phyloP scores from a whole-genome alignment of 2,797 vertebrate species.

The Characodon lateralis region DNA sequence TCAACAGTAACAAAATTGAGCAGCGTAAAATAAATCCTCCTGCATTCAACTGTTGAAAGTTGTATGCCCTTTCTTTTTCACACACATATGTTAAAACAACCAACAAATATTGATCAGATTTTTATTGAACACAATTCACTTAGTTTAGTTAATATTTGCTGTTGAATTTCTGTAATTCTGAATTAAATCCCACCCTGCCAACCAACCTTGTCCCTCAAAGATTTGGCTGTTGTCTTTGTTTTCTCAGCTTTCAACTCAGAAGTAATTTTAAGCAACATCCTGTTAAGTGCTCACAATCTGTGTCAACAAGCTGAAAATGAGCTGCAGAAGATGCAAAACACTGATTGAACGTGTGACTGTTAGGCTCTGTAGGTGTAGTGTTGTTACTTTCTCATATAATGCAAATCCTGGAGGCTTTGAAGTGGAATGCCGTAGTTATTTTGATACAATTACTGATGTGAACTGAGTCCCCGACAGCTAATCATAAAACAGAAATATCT shows the following conservation, averaged over 20 bases:
- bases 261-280: background rate
- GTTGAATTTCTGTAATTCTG: background rate
- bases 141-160: background rate
- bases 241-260: background rate
- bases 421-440: background rate
- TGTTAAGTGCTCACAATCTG: background rate
- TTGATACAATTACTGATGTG: background rate
- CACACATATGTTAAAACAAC: background rate
- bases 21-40: background rate
- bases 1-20: background rate
- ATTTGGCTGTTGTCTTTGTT: background rate
- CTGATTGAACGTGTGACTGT: constrained; percentile 1
- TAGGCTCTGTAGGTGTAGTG: background rate
- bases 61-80: background rate
- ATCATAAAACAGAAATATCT: constrained; percentile 15
- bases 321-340: background rate
- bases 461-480: background rate
- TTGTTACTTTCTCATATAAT: background rate
- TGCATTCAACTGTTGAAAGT: background rate
- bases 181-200: background rate
- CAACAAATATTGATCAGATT: background rate
- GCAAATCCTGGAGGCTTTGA: background rate
- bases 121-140: background rate
- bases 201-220: background rate
- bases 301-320: constrained; percentile 9